These are phyloP conservation scores for Littorina saxatilis DNA, from an alignment of 1,140 invertebrate species.

Conservation along the genomic window DNA sequence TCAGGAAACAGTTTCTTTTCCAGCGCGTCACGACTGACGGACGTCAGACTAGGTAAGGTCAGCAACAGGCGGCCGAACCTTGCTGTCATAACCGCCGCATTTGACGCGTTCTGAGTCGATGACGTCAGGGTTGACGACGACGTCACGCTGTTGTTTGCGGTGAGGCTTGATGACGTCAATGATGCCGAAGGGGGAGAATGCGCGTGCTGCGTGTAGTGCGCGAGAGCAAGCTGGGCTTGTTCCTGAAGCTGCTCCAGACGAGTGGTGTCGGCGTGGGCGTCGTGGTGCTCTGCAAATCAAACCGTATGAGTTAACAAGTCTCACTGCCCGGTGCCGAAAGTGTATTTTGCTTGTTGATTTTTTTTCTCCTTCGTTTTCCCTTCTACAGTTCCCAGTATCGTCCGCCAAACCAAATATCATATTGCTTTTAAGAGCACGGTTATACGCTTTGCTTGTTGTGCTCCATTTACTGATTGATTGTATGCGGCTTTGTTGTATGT, in stretches of 20 bases:
- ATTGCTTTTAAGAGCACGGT: too few relatives aligned
- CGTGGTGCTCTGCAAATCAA: constrained; percentile 46
- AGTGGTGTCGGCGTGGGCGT: constrained; percentile 80
- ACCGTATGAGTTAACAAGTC: too few relatives aligned
- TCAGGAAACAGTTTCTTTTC: constrained; percentile 92
- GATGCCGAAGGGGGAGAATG: constrained; percentile 76
- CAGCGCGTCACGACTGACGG: constrained; percentile 83
- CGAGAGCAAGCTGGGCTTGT: constrained; percentile 86
- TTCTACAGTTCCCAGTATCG: too few relatives aligned
- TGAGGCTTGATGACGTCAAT: constrained; percentile 18
- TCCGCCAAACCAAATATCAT: too few relatives aligned
- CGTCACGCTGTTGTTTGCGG: neutral
- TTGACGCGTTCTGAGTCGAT: neutral
- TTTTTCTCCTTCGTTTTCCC: too few relatives aligned
- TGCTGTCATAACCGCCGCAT: constrained; percentile 57
- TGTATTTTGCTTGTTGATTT: too few relatives aligned
- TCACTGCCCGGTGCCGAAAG: too few relatives aligned
- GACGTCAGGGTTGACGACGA: constrained; percentile 17
- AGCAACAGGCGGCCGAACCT: constrained; percentile 88
- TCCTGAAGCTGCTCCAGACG: constrained; percentile 85
- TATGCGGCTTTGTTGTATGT: too few relatives aligned
- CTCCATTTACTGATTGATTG: too few relatives aligned
- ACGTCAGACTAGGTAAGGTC: constrained; percentile 83
- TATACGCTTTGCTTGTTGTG: too few relatives aligned
- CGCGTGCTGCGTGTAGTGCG: constrained; percentile 80